Evolutionary conservation across 2,888 invertebrate genomes (phyloP).

Genomic region (Pseudeuparius sepicola): DNA sequence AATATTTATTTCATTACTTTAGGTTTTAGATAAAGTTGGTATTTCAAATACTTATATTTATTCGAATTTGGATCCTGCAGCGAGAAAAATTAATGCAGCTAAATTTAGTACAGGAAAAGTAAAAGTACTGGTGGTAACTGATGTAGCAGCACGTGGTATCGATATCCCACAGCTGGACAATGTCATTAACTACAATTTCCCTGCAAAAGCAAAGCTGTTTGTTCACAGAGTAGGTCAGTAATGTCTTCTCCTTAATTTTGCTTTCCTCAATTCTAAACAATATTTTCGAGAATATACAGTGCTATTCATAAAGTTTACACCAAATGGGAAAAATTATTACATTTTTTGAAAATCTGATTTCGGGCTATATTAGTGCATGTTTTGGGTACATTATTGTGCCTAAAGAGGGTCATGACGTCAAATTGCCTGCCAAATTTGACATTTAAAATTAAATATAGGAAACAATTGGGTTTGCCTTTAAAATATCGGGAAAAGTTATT

Average conservation of each 20-base stretch:
- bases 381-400: too few relatives aligned
- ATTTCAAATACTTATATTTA: constrained; percentile 87
- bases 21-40: constrained; percentile 63
- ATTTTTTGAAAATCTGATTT: too few relatives aligned
- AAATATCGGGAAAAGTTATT: too few relatives aligned
- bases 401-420: too few relatives aligned
- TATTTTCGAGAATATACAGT: too few relatives aligned
- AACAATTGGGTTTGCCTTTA: too few relatives aligned
- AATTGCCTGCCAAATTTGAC: too few relatives aligned
- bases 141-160: constrained; percentile 95
- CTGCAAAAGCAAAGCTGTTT: constrained; percentile 92
- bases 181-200: constrained; percentile 96
- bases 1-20: constrained; percentile 22
- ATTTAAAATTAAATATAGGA: too few relatives aligned
- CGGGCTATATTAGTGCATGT: too few relatives aligned
- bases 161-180: constrained; percentile 94
- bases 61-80: constrained; percentile 88
- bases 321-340: too few relatives aligned
- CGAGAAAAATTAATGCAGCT: constrained; percentile 89
- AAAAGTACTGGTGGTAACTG: constrained; percentile 86
- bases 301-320: too few relatives aligned
- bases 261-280: too few relatives aligned
- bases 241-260: background rate
- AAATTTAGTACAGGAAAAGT: constrained; percentile 76
- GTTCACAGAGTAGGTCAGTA: constrained; percentile 92